Evolutionary conservation across 2,797 vertebrate species (phyloP), one percentile per base, ranked within the genome.

Genomic region (Agapornis canus): DNA sequence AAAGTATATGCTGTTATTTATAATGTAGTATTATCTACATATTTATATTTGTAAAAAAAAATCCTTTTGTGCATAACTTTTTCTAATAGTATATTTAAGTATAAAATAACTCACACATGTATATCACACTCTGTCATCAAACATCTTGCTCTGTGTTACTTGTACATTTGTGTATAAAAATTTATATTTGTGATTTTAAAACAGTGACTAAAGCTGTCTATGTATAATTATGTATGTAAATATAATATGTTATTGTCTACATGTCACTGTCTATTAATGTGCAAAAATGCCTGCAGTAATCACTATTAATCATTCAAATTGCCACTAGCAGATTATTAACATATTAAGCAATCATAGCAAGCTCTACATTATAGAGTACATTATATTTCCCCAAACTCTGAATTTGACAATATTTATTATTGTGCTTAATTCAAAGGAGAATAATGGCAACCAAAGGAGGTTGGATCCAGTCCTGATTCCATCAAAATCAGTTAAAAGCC

Each of bases 131-230:
- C 87, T 98, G 93, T 98, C 97, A 97, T 97, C 94, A 95, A 96
- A 97, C 32, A 89, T 90, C 94, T 79, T 97, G 77, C 51, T 92
- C 65, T 97, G 69, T 98, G 97, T 98, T 98, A 98, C 6, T 80
- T 98, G 98, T 98, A 98, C 97, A 98, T 98, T 98, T 99, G 98
- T 99, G 98, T 97, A 98, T 98, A 98, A 98, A 98, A 79, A 97
- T 98, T 97, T 97, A 98, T 98, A 97, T 98, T 98, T 97, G 97
- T 96, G 94, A 68, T 91, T 98, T 97, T 97, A 73, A 93, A 98
- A 97, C 96, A 97, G 96, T 97, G 98, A 96, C 97, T 97, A 97
- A 97, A 97, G 89, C 96, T 98, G 49, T 96, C 90, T 97, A 92
- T 98, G 96, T 98, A 98, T 98, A 98, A 96, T 98, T 98, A 95